These are phyloP conservation scores for Arctia plantaginis DNA, from an alignment of 2,888 invertebrate species.

Conservation along the genomic window DNA sequence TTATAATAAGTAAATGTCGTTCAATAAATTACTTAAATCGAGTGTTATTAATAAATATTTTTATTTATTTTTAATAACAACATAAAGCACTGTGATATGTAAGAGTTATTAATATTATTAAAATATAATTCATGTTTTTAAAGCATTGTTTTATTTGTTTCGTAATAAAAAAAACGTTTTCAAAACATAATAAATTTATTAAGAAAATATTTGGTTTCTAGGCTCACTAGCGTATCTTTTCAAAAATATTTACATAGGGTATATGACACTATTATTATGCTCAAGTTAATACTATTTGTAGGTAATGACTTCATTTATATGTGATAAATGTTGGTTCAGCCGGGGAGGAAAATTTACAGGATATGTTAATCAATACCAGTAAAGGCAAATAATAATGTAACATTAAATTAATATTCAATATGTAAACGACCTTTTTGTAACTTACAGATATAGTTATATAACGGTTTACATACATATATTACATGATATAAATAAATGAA, in stretches of 20 bases:
- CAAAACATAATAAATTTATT: constrained; percentile 61
- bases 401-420: constrained; percentile 21
- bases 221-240: constrained; percentile 48
- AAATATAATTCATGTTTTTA: constrained; percentile 34
- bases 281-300: constrained; percentile 34
- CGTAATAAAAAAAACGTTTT: constrained; percentile 40
- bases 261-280: constrained; percentile 27
- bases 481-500: constrained; percentile 1
- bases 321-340: constrained; percentile 30
- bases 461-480: constrained; percentile 4
- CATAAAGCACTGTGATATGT: constrained; percentile 43
- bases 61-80: constrained; percentile 1
- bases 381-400: constrained; percentile 32
- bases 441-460: constrained; percentile 20
- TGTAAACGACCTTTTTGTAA: constrained; percentile 12
- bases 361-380: constrained; percentile 32
- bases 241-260: constrained; percentile 33
- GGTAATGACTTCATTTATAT: constrained; percentile 47
- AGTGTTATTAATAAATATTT: neutral
- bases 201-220: constrained; percentile 54
- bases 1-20: neutral
- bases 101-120: constrained; percentile 22
- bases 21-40: neutral
- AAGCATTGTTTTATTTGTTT: constrained; percentile 18
- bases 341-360: constrained; percentile 48